A percentile compares a stretch with the other conserved stretches of the same genome.
These are phyloP conservation scores for Chydorus sphaericus DNA, from an alignment of 2,888 invertebrate genomes.

Conservation along the genomic window DNA sequence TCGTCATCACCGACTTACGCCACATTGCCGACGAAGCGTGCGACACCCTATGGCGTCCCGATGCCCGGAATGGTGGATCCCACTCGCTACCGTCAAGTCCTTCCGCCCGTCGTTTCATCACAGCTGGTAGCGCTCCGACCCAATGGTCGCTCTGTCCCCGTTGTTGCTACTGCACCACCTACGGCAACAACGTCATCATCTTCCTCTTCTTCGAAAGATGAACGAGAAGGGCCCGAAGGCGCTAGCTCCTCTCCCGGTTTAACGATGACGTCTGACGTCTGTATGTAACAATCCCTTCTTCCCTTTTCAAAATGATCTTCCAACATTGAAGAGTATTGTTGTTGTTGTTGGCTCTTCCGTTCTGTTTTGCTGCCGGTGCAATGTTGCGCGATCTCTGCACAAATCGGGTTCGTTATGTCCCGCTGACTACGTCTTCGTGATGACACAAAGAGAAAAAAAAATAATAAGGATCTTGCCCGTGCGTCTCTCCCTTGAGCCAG, in stretches of 20 bases:
- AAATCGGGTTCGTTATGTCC: too few relatives aligned
- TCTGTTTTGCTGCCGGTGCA: too few relatives aligned
- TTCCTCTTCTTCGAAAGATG: conserved; percentile 41
- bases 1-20: not conserved
- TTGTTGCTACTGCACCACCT: not conserved
- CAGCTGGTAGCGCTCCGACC: not conserved
- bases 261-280: conserved; percentile 15
- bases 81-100: conserved; percentile 4
- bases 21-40: not conserved
- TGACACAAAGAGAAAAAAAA: too few relatives aligned
- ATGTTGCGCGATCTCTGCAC: too few relatives aligned
- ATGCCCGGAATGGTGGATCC: conserved; percentile 17
- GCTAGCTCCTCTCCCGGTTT: conserved; percentile 50
- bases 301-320: not conserved
- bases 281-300: too few relatives aligned
- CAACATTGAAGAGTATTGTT: not conserved
- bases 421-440: too few relatives aligned
- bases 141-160: not conserved
- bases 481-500: too few relatives aligned
- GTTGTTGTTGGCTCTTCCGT: not conserved
- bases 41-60: conserved; percentile 2
- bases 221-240: conserved; percentile 58
- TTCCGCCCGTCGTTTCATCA: not conserved
- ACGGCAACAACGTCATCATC: not conserved
- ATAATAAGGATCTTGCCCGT: too few relatives aligned